Conservation (phyloP, 92 coral and sea anemone species). For the Blastomussa wellsi region DNA sequence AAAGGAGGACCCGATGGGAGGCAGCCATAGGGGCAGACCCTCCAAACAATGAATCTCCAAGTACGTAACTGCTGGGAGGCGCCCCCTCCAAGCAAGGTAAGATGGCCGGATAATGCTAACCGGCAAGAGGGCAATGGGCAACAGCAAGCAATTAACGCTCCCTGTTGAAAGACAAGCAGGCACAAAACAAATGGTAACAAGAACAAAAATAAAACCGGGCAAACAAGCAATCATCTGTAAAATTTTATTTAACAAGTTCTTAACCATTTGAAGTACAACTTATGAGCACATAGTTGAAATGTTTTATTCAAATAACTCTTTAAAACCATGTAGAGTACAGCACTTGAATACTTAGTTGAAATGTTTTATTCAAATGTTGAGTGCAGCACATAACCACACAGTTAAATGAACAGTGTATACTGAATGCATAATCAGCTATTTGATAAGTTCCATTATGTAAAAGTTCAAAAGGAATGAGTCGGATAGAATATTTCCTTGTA, state of each 20-base stretch:
- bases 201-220: no score
- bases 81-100: no score
- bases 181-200: no score
- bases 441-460: conserved; percentile 24
- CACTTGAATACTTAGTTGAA: neutral
- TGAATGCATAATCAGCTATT: conserved; percentile 21
- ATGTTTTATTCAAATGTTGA: conserved; percentile 1
- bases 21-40: no score
- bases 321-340: conserved; percentile 10
- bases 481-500: conserved; percentile 13
- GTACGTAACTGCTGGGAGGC: no score
- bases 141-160: no score
- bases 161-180: no score
- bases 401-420: neutral
- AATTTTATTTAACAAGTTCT: conserved; percentile 18
- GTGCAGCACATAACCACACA: neutral
- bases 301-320: conserved; percentile 8
- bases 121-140: no score
- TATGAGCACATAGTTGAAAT: neutral
- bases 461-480: conserved; percentile 28
- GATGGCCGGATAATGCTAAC: no score
- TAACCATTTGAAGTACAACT: conserved; percentile 23
- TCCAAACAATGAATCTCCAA: no score
- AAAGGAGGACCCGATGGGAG: no score
- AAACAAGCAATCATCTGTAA: conserved; percentile 26